phyloP scores from a whole-genome alignment of 2,888 invertebrate species.

The Leucophenga maculata region DNA sequence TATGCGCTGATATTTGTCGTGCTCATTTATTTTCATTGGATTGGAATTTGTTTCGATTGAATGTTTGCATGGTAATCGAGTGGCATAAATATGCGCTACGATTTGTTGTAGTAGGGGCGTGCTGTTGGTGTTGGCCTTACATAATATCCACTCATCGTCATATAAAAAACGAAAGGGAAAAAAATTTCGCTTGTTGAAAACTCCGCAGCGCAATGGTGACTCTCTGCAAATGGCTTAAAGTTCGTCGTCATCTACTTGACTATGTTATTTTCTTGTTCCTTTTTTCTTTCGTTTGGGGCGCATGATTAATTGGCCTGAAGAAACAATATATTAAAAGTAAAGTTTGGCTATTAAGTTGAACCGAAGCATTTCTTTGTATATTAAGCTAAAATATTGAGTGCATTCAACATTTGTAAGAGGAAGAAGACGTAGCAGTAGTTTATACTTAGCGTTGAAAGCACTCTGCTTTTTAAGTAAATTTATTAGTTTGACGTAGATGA shows the following conservation, averaged over 20 bases:
- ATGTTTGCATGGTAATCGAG: slow-evolving; percentile 65
- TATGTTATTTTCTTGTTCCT: slow-evolving; percentile 26
- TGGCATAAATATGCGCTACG: slow-evolving; percentile 41
- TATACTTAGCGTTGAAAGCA: neutral
- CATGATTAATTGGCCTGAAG: slow-evolving; percentile 53
- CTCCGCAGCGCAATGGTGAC: slow-evolving; percentile 36
- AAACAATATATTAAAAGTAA: slow-evolving; percentile 55
- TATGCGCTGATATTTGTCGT: slow-evolving; percentile 51
- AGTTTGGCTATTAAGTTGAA: slow-evolving; percentile 53
- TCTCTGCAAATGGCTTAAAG: slow-evolving; percentile 45
- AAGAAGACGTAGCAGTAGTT: too few relatives aligned
- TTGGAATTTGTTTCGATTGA: slow-evolving; percentile 63
- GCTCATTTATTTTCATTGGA: slow-evolving; percentile 64
- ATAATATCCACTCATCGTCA: too few relatives aligned
- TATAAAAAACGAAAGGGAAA: neutral
- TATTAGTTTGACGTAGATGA: slow-evolving; percentile 1
- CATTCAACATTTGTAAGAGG: too few relatives aligned
- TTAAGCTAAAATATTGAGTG: too few relatives aligned
- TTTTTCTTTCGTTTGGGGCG: slow-evolving; percentile 7
- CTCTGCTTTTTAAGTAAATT: neutral
- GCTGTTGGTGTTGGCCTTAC: too few relatives aligned
- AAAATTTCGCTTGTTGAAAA: slow-evolving; percentile 44
- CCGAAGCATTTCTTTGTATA: neutral
- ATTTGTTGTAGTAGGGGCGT: too few relatives aligned
- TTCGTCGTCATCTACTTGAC: slow-evolving; percentile 13